Base-by-base conservation (phyloP, 1,140 invertebrate species). In the Matsumurasca onukii region DNA sequence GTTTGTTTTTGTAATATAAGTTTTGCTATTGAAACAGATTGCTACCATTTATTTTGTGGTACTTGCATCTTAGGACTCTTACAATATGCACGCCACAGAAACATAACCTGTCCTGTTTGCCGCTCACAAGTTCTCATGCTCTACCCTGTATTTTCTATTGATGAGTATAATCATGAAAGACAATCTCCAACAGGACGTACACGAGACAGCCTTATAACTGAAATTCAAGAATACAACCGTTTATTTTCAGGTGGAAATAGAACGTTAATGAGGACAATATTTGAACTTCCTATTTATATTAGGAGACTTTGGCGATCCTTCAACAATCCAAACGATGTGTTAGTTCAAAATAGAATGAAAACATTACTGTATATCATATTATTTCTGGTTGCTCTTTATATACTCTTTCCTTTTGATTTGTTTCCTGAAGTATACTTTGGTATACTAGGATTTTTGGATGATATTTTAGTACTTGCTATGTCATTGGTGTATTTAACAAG, bases 11-110 rank as follows among this genome's bases (percentile, higher is more conserved):
- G 55, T 9, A 15, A 22, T 27, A 59, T 59, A 27, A 59, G 3
- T 59, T 59, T 59, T 59, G 55, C 55, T 27, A 27, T 59, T 59
- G 55, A 59, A 59, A 59, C 55, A 27, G 55, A 59, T 59, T 59
- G 55, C n/a, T 59, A 22, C 55, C 55, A 59, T 59, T 59, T 59
- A 29, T 59, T 59, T 27, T 59, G 55, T 59, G 55, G 55, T 3
- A 59, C 55, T 25, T 59, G 55, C 25, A 25, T 59, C 24, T 27
- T 27, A 13, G 55, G 55, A 27, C 55, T 59, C 3, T 27, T 59
- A 2, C 55, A 59, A n/a, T 59, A 59, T 59, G 55, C 55, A 27
- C 55, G 55, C 25, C 55, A 59, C 25, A 59, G 55, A 27, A 59
- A 13, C 9, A 22, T 59, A 13, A 59, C 12, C 5, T 59, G 55